Evolutionary conservation across 2,888 invertebrate species (phyloP).

Genomic region (Drosophila trichaetosa): DNA sequence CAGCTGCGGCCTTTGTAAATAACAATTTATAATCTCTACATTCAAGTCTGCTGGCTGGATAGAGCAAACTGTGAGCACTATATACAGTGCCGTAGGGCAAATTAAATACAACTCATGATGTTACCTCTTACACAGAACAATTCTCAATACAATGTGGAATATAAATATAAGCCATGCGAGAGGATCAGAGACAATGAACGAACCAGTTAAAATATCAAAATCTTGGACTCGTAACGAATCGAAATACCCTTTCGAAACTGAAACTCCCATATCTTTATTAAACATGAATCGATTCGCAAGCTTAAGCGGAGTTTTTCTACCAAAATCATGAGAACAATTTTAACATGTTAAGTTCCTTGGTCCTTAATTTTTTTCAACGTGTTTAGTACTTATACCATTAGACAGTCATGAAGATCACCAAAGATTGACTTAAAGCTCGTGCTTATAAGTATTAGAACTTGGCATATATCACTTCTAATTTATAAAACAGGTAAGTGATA

Average conservation of each 20-base stretch:
- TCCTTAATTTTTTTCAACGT: not conserved
- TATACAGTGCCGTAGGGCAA: not conserved
- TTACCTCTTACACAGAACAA: not conserved
- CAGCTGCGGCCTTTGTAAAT: constrained; percentile 38
- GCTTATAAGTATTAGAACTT: constrained; percentile 5
- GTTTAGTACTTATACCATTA: not conserved
- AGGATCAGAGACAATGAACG: not conserved
- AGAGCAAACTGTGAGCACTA: not conserved
- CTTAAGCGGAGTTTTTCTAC: not conserved
- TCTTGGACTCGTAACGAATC: not conserved
- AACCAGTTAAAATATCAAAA: not conserved
- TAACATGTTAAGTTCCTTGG: not conserved
- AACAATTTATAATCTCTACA: constrained; percentile 46
- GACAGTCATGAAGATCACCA: constrained; percentile 1
- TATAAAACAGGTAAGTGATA: not conserved
- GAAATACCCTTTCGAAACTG: not conserved
- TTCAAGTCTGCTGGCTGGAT: not conserved
- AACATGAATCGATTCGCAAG: not conserved
- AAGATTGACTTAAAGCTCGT: not conserved
- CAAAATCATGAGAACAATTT: not conserved
- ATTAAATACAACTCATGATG: not conserved
- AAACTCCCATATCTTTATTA: not conserved
- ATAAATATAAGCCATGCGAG: not conserved
- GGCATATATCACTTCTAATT: not conserved
- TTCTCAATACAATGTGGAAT: not conserved